Conservation (phyloP, 2,797 vertebrate genomes). For the Phrynocephalus forsythii region DNA sequence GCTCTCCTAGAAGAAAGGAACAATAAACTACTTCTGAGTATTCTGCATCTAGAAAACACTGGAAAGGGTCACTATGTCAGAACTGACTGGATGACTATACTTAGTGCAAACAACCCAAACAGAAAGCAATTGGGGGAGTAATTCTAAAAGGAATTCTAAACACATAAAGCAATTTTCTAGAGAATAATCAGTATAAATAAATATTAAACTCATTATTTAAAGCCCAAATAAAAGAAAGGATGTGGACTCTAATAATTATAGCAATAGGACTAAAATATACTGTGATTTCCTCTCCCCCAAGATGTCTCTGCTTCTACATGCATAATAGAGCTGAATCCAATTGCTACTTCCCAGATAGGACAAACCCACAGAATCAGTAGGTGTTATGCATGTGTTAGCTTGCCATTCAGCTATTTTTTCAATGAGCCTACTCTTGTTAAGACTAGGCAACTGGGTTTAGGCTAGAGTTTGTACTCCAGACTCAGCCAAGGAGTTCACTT, state of each 20-base stretch:
- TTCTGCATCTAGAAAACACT: no score
- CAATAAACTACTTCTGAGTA: no score
- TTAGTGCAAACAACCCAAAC: neutral
- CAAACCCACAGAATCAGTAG: no score
- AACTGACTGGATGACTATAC: no score
- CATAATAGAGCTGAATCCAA: neutral
- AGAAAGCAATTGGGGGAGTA: neutral
- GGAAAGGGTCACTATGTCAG: no score
- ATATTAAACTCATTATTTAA: neutral
- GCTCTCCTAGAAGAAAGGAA: no score
- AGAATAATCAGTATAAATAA: neutral
- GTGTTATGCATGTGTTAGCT: no score
- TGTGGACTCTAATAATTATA: neutral
- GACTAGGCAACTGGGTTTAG: no score
- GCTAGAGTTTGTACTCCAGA: neutral
- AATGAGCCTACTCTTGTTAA: no score
- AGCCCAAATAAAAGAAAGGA: constrained; percentile 5
- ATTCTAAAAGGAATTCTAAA: neutral
- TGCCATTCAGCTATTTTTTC: no score
- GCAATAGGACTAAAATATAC: neutral
- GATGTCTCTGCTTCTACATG: neutral
- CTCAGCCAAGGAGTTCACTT: neutral
- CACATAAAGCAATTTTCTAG: neutral
- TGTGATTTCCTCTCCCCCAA: neutral
- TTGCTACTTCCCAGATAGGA: no score